A percentile compares a stretch with the other conserved stretches of the same genome.
These are phyloP conservation scores for Cephus cinctus DNA, from an alignment of 1,140 invertebrate genomes.

Conservation along the genomic window DNA sequence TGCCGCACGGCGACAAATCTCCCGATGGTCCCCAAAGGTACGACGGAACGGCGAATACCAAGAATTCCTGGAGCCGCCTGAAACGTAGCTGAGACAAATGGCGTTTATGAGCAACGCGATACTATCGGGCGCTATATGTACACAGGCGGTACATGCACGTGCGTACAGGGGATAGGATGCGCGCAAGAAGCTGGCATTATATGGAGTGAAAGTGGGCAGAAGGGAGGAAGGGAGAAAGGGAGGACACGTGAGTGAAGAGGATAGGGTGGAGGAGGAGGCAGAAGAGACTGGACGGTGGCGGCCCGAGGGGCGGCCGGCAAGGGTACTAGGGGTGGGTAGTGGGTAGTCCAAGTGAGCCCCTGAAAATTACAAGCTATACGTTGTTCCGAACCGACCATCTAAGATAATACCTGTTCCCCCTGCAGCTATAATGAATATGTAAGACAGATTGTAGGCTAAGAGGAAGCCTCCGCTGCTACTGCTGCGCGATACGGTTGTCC, in stretches of 20 bases:
- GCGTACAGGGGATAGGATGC: too few relatives aligned
- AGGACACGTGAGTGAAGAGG: constrained; percentile 12
- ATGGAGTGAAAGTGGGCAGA: too few relatives aligned
- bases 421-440: constrained; percentile 58
- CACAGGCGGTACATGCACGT: too few relatives aligned
- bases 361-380: constrained; percentile 58
- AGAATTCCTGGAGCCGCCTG: too few relatives aligned
- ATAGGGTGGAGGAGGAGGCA: constrained; percentile 16
- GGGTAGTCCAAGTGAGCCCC: constrained; percentile 36
- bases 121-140: too few relatives aligned
- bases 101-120: too few relatives aligned
- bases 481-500: constrained; percentile 49
- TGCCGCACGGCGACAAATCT: too few relatives aligned
- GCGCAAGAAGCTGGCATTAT: too few relatives aligned
- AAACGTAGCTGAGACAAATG: too few relatives aligned
- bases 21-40: too few relatives aligned
- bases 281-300: background rate
- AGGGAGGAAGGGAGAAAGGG: constrained; percentile 1
- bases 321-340: too few relatives aligned
- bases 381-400: constrained; percentile 54
- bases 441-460: constrained; percentile 58
- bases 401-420: constrained; percentile 56
- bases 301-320: background rate
- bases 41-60: too few relatives aligned
- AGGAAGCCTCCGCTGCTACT: constrained; percentile 53